Percentiles rank a stretch among this genome's conserved stretches.
These are phyloP conservation scores for Cerceris ruficornis DNA, from an alignment of 2,888 invertebrate species.

Conservation along the genomic window DNA sequence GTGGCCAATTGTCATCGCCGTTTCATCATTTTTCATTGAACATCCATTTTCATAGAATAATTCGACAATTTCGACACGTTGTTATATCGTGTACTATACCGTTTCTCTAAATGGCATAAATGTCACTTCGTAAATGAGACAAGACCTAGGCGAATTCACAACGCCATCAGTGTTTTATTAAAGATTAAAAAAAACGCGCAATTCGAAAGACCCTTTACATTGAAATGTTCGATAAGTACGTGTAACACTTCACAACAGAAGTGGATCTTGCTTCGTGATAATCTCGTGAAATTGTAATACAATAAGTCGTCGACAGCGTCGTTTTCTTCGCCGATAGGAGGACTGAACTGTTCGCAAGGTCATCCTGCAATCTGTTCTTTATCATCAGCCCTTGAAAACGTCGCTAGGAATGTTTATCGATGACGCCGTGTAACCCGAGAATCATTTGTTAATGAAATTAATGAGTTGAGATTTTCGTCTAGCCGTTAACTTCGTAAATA, in stretches of 20 bases:
- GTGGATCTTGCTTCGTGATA: conserved; percentile 11
- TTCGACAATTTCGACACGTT: too few relatives aligned
- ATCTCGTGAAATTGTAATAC: conserved; percentile 46
- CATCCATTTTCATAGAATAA: too few relatives aligned
- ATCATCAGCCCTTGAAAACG: conserved; percentile 54
- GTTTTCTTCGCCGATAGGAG: conserved; percentile 23
- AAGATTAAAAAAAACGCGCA: too few relatives aligned
- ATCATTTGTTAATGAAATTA: not conserved
- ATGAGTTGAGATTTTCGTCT: not conserved
- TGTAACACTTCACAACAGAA: conserved; percentile 10
- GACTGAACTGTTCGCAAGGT: conserved; percentile 42
- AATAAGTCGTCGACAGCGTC: conserved; percentile 21
- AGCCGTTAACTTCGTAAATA: not conserved
- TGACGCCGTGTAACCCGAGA: not conserved
- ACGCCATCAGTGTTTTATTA: too few relatives aligned
- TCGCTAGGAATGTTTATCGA: not conserved
- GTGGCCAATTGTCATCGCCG: too few relatives aligned
- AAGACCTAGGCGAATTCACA: too few relatives aligned
- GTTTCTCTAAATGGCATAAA: too few relatives aligned
- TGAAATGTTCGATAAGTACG: conserved; percentile 21
- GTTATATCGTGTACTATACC: too few relatives aligned
- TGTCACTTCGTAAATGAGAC: too few relatives aligned
- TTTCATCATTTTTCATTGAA: too few relatives aligned
- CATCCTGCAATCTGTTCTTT: conserved; percentile 31
- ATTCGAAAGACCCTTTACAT: too few relatives aligned